A percentile compares a stretch with the other conserved stretches of the same genome.
Evolutionary conservation across 2,113 vertebrate species (phyloP).

Genomic region (Gnathonemus longibarbis): DNA sequence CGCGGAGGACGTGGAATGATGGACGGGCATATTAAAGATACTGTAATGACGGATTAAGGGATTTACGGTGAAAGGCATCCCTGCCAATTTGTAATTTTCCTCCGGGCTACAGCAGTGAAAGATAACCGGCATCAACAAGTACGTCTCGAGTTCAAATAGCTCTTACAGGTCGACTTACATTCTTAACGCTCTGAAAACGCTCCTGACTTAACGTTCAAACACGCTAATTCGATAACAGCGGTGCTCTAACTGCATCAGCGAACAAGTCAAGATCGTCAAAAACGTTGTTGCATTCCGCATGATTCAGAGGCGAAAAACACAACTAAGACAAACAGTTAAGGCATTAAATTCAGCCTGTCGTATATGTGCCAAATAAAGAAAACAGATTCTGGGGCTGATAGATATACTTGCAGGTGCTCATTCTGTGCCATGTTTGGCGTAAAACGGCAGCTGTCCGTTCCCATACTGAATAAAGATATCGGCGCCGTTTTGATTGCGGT

Average conservation of each 20-base stretch:
- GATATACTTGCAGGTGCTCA: background rate
- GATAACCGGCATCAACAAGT: slow-evolving; percentile 3
- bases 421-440: background rate
- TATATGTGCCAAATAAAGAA: background rate
- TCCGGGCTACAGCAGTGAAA: background rate
- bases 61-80: slow-evolving; percentile 1
- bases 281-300: background rate
- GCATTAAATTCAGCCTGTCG: background rate
- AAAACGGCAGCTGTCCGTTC: background rate
- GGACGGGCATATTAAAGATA: background rate
- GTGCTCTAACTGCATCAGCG: background rate
- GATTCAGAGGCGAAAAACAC: background rate
- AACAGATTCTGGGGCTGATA: background rate
- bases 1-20: background rate
- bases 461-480: background rate
- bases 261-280: background rate
- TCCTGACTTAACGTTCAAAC: background rate
- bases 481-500: background rate
- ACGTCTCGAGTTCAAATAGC: background rate
- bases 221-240: background rate
- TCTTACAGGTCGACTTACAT: slow-evolving; percentile 3
- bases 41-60: slow-evolving; percentile 9
- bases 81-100: background rate
- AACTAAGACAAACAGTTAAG: background rate
- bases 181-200: background rate